Base-by-base conservation (phyloP, 1,140 invertebrate genomes). In the Coelopa frigida region DNA sequence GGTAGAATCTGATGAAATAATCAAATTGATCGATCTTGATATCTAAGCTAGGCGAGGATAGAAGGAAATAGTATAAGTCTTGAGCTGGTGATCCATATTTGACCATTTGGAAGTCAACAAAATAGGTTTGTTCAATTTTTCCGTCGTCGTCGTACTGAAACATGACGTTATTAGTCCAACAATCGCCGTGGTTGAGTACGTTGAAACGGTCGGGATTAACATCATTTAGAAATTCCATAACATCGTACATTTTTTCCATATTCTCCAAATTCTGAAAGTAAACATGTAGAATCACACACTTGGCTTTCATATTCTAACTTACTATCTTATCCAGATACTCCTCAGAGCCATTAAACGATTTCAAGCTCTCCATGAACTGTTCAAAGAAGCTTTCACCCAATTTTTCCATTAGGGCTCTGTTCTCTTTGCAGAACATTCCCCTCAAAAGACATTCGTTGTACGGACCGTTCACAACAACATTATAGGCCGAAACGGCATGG, bases 81-180 rank as follows among this genome's bases (percentile, higher is more conserved):
- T 69, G 49, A 1, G 58, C 66, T 2, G 64, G 66, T 11, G 70
- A 69, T 0, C 58, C 64, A 39, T 59, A 61, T 40, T 61, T 55
- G 0, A 50, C 50, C 6, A 68, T 36, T 49, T 73, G 72, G 44
- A 67, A 73, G 23, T 73, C 72, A 11, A 73, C 69, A 46, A 78
- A 73, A 55, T 75, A 74, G 6, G 74, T 71, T n/a, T 73, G 65
- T 26, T 71, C 53, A 0, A 75, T 64, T 49, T 72, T 66, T 1
- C 61, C 68, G 4, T 70, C 40, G 1, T 70, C 48, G 42, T 75
- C 60, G 49, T 81, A 79, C 26, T 72, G 68, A 58, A 82, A 82
- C 48, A 83, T 56, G 54, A 82, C 77, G 51, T 82, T 83, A 52
- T 81, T 82, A 0, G 74, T 57, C 79, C 79, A 82, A 6, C 68